Base-by-base conservation (phyloP, 2,797 vertebrate species). In the Bovichtus variegatus region DNA sequence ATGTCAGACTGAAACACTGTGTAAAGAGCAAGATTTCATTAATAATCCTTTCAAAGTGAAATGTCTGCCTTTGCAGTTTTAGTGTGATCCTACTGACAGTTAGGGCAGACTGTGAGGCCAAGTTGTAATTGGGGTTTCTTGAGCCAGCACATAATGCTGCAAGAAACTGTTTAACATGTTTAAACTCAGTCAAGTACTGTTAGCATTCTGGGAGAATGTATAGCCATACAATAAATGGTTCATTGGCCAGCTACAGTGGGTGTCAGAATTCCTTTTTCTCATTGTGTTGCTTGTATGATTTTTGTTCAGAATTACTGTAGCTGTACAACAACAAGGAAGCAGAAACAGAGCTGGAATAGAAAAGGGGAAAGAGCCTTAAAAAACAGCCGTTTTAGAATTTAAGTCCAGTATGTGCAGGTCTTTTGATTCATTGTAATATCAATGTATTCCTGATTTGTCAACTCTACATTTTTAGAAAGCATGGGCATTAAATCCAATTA, bases 41-140 rank as follows among this genome's bases (percentile, higher is more conserved):
- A 92, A 91, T 92, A 91, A 93, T 90, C 87, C 89, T 86, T 93
- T 92, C 85, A 91, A 91, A 90, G 87, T 90, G 88, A 91, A 91
- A 87, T 68, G 80, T 90, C 89, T 89, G 83, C 74, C 85, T 86
- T 82, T 81, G 88, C 90, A 86, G 80, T 89, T 89, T 91, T 74
- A 81, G 71, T 80, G 73, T 86, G 87, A 91, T 89, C 82, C 74
- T 12, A 59, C 88, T 83, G 87, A 93, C 90, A 86, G 89, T 78
- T 77, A 38, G 85, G 80, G 82, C 85, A 80, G 65, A 58, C 84
- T 87, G 66, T 36, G 68, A 84, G 79, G 77, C 74, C 84, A 84
- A 80, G 75, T 83, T 86, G 81, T 92, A 93, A 93, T 90, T 92
- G 83, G 86, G 83, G 70, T 80, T 69, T 74, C 81, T 89, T 82